Evolutionary conservation across 1,140 invertebrate genomes (phyloP), one percentile per base, ranked within the genome.

Genomic region (Parasteatoda tepidariorum): DNA sequence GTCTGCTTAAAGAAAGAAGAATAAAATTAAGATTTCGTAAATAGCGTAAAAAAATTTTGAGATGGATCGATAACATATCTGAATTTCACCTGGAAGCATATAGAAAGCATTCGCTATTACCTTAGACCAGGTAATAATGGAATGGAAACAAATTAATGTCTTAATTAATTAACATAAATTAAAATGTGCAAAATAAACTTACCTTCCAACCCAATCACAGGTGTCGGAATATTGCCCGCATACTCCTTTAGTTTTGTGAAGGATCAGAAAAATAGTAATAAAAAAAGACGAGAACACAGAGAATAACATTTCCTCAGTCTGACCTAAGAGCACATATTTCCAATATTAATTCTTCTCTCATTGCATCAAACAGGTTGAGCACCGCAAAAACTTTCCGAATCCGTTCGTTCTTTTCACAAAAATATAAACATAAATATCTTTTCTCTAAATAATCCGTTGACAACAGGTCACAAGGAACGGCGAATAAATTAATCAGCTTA

Each of bases 121-220:
- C n/a, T n/a, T n/a, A n/a, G n/a, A n/a, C n/a, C n/a, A n/a, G n/a
- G n/a, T n/a, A n/a, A n/a, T n/a, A n/a, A n/a, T n/a, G n/a, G n/a
- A n/a, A n/a, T n/a, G n/a, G n/a, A n/a, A n/a, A n/a, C n/a, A n/a
- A n/a, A n/a, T n/a, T n/a, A n/a, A n/a, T n/a, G n/a, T n/a, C n/a
- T n/a, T n/a, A n/a, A n/a, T n/a, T n/a, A n/a, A n/a, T n/a, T n/a
- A n/a, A n/a, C n/a, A n/a, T n/a, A n/a, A n/a, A n/a, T n/a, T n/a
- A n/a, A n/a, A n/a, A n/a, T n/a, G n/a, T n/a, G n/a, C n/a, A n/a
- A n/a, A n/a, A 59, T 7, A 57, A 6, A 30, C 18, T 31, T 68
- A 81, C 76, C 76, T 81, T 68, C 76, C 76, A 55, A 70, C 66
- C 76, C 76, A 81, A 18, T 81, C 76, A 68, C 76, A 81, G 15